These are phyloP conservation scores for Cataglyphis livida DNA, from an alignment of 2,888 invertebrate genomes.

Conservation along the genomic window DNA sequence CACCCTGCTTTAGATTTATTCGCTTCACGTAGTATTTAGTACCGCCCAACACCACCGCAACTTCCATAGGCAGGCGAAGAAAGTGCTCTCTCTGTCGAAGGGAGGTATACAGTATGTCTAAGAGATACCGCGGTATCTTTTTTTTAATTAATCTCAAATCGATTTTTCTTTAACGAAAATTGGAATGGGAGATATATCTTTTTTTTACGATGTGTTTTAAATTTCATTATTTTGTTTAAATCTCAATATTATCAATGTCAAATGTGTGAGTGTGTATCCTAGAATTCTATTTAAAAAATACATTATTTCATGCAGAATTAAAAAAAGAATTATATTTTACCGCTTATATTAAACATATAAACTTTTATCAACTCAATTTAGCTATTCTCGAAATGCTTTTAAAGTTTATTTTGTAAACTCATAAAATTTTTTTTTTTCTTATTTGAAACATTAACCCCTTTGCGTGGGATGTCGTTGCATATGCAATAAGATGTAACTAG, in stretches of 20 bases:
- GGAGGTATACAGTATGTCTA: background rate
- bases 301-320: background rate
- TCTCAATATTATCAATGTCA: background rate
- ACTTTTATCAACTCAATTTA: background rate
- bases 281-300: background rate
- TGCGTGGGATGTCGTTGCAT: background rate
- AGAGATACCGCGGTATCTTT: background rate
- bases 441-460: background rate
- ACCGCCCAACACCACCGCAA: background rate
- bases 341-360: background rate
- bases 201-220: background rate
- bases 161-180: background rate
- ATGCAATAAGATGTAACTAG: background rate
- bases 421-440: constrained; percentile 10
- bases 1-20: constrained; percentile 12
- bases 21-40: constrained; percentile 27
- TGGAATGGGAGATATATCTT: background rate
- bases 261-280: background rate
- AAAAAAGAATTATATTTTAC: background rate
- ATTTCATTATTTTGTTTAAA: background rate
- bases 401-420: constrained; percentile 5
- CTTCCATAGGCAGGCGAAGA: background rate
- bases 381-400: background rate
- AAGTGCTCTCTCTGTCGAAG: background rate
- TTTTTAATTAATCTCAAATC: background rate